Evolutionary conservation across 2,113 vertebrate species (phyloP), one percentile per base, ranked within the genome.

Genomic region (Verasper variegatus): DNA sequence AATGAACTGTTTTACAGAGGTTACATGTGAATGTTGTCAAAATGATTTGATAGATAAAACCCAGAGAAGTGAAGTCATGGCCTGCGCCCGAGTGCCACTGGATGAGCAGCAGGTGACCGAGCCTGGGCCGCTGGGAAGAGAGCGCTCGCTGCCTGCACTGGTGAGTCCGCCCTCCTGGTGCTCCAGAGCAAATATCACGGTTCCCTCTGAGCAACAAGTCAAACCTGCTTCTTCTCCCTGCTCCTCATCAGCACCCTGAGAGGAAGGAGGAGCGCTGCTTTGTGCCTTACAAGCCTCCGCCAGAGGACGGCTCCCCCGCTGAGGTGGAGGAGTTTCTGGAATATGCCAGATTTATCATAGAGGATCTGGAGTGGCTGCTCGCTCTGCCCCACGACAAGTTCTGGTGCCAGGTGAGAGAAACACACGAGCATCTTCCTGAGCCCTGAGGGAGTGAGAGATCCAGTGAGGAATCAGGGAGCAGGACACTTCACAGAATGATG

Each of bases 281-380:
- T 52, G 93, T 99, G 94, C 91, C 94, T 42, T 99, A 98, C 92
- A 95, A 94, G 78, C 93, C 96, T 0, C 96, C 95, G 15, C 95
- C 96, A 7, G 90, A 91, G 58, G 85, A 93, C 59, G 91, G 94
- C 83, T 93, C 95, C 17, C 86, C 96, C 0, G 97, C 96, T 23
- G 90, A 95, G 63, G 91, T 96, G 89, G 97, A 99, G 88, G 97
- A 98, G 65, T 99, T 97, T 88, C 86, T 97, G 92, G 98, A 99
- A 74, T 91, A 94, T 71, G 95, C 95, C 77, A 94, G 92, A 81
- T 99, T 99, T 88, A 95, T 99, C 80, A 91, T 90, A 1, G 95
- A 96, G 82, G 98, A 99, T 88, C 93, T 99, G 78, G 96, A 96
- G 78, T 99, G 98, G 98, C 95, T 99, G 60, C 95, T 99, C 21